Evolutionary conservation across 2,888 invertebrate genomes (phyloP).

Genomic region (Autographa gamma): DNA sequence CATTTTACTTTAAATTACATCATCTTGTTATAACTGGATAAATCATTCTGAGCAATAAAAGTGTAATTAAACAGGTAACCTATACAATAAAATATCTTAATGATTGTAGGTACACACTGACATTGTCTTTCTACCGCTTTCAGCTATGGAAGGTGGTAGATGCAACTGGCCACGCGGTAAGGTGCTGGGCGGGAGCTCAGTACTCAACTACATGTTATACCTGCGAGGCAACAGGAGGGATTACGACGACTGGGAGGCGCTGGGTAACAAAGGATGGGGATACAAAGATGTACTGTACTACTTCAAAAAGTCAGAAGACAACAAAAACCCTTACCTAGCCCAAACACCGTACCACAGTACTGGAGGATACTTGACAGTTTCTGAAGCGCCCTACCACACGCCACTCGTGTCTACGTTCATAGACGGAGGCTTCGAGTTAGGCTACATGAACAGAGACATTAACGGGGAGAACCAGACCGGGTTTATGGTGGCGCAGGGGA

Average conservation of each 20-base stretch:
- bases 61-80: no score
- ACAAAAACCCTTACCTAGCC: constrained; percentile 94
- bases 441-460: constrained; percentile 95
- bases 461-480: constrained; percentile 96
- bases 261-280: constrained; percentile 97
- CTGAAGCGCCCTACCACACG: constrained; percentile 96
- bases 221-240: constrained; percentile 96
- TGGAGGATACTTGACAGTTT: constrained; percentile 95
- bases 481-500: constrained; percentile 96
- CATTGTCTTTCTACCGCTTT: constrained; percentile 58
- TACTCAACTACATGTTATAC: constrained; percentile 97
- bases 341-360: constrained; percentile 94
- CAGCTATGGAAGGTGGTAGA: constrained; percentile 94
- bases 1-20: no score
- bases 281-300: constrained; percentile 94
- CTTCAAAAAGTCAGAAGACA: constrained; percentile 97
- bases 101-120: background rate
- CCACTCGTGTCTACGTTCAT: constrained; percentile 95
- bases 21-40: no score
- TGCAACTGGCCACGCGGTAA: constrained; percentile 98
- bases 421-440: constrained; percentile 94
- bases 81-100: no score
- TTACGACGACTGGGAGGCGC: constrained; percentile 96
- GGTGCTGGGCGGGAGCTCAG: constrained; percentile 96
- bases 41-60: no score